Evolutionary conservation across 2,113 vertebrate genomes (phyloP), one percentile per base, ranked within the genome.

Genomic region (Gambusia holbrooki): DNA sequence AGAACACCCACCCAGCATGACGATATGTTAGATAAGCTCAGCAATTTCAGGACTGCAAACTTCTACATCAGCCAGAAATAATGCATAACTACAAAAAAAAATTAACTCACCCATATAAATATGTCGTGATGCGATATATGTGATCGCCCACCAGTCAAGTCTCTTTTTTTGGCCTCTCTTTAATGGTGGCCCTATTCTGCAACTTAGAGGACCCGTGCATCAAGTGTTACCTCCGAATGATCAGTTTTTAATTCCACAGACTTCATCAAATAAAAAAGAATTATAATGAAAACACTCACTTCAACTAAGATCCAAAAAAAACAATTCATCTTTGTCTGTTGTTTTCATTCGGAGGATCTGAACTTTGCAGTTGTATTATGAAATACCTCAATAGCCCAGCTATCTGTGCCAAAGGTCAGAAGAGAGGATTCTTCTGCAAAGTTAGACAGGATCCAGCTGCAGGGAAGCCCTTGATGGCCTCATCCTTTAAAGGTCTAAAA

Each of bases 361-460:
- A 73, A 85, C 64, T 29, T 5, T 32, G 28, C 5, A 71, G 73
- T 77, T 74, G 22, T 2, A 70, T 73, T 54, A 73, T 54, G 58
- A 76, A 84, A 82, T 61, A 74, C 66, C 63, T 58, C 51, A 37
- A 80, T 30, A 69, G 28, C 22, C 58, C 48, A 85, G 84, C 54
- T 66, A 84, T 91, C 74, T 85, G 73, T 84, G 84, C 64, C 81
- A 88, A 83, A 90, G 87, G 81, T 88, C 83, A 86, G 14, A 15
- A 42, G 45, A 66, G 64, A 84, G 79, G 73, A 82, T 62, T 66
- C n/a, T 84, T 86, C 82, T 73, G 80, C 78, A 83, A 80, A 85
- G 66, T 71, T 30, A 72, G 84, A 92, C 92, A 93, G 92, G 93
- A 95, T 93, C 93, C 93, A 95, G 93, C 93, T 95, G 94, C 86